Evolutionary conservation across 2,113 vertebrate genomes (phyloP).

Genomic region (Penelope pileata): DNA sequence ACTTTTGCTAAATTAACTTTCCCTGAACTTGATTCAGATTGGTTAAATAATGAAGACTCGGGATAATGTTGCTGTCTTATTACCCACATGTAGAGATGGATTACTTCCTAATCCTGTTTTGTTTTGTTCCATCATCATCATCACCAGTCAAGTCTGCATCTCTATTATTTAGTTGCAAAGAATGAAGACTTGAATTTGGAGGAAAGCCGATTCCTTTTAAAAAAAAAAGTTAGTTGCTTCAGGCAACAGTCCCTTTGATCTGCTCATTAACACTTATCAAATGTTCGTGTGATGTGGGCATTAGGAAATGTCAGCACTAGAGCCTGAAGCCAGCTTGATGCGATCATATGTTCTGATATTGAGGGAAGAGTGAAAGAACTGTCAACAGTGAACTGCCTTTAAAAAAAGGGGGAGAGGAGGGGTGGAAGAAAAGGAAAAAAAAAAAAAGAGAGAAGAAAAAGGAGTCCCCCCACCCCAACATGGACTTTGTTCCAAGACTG

Average conservation of each 20-base stretch:
- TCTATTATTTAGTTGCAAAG: conserved; percentile 63
- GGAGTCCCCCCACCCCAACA: not conserved
- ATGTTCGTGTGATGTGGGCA: conserved; percentile 75
- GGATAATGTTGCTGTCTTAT: conserved; percentile 59
- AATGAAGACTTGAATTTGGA: conserved; percentile 73
- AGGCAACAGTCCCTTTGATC: conserved; percentile 80
- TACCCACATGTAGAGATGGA: conserved; percentile 61
- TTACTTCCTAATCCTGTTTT: conserved; percentile 62
- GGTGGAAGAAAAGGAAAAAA: not conserved
- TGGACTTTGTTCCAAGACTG: not conserved
- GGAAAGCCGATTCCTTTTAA: conserved; percentile 64
- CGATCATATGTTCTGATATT: conserved; percentile 74
- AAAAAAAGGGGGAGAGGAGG: not conserved
- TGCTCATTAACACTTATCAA: conserved; percentile 82
- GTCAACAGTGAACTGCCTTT: conserved; percentile 73
- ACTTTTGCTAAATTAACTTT: conserved; percentile 60
- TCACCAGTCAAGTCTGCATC: conserved; percentile 64
- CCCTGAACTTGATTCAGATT: conserved; percentile 53
- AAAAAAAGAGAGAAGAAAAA: not conserved
- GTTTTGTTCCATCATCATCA: conserved; percentile 44
- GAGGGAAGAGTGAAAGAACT: conserved; percentile 76
- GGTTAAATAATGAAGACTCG: conserved; percentile 55
- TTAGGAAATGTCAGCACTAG: conserved; percentile 79
- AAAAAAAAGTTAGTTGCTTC: conserved; percentile 67
- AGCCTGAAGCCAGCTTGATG: conserved; percentile 78